phyloP scores from a whole-genome alignment of 2,113 vertebrate genomes.

The Clarias magur region DNA sequence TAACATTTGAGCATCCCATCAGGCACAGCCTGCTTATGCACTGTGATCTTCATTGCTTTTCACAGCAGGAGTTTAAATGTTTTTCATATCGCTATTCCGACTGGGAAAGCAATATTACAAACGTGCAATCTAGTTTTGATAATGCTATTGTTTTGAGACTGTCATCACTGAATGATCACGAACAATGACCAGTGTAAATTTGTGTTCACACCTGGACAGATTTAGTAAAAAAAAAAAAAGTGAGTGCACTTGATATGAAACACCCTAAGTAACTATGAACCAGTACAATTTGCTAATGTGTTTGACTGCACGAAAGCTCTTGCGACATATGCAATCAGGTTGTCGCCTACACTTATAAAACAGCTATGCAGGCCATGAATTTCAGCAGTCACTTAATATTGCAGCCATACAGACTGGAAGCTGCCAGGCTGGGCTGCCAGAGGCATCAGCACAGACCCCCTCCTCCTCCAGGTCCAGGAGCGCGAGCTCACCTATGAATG shows the following conservation, averaged over 20 bases:
- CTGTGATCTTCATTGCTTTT: conserved; percentile 16
- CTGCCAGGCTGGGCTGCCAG: conserved; percentile 82
- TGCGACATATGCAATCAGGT: conserved; percentile 72
- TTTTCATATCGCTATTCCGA: neutral
- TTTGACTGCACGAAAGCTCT: neutral
- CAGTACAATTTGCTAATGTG: conserved; percentile 71
- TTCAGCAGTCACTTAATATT: conserved; percentile 57
- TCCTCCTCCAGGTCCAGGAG: conserved; percentile 64
- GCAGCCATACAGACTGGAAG: conserved; percentile 70
- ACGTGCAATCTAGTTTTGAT: conserved; percentile 6
- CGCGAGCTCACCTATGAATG: conserved; percentile 86
- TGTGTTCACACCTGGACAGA: neutral
- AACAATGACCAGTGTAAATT: neutral
- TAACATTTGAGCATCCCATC: conserved; percentile 17
- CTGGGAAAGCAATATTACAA: conserved; percentile 12
- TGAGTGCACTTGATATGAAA: neutral
- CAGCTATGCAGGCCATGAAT: conserved; percentile 45
- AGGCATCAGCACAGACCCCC: conserved; percentile 46
- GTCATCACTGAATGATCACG: neutral
- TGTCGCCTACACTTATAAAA: conserved; percentile 81
- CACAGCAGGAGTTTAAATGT: conserved; percentile 10
- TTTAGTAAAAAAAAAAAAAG: conserved; percentile 17
- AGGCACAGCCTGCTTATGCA: conserved; percentile 17
- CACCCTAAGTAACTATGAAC: conserved; percentile 41
- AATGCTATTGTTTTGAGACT: conserved; percentile 1